Evolutionary conservation across 1,140 invertebrate species (phyloP).

Genomic region (Laupala kohalensis): DNA sequence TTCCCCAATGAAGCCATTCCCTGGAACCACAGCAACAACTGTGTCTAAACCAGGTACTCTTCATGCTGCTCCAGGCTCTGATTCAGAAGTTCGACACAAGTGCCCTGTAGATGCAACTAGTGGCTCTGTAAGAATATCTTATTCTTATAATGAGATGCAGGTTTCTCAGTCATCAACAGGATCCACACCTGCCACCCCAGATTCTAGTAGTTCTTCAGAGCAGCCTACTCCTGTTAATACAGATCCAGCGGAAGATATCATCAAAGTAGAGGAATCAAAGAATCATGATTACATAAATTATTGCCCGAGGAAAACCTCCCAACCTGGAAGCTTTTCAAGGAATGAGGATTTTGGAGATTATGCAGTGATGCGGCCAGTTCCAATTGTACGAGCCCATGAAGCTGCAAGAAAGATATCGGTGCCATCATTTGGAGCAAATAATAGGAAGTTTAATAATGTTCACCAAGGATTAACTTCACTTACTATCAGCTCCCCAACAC

Average conservation of each 20-base stretch:
- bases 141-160: slow-evolving; percentile 9
- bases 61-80: not conserved
- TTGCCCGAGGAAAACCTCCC: slow-evolving; percentile 14
- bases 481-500: not conserved
- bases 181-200: slow-evolving; percentile 14
- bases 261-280: not conserved
- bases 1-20: slow-evolving; percentile 35
- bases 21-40: slow-evolving; percentile 1
- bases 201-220: slow-evolving; percentile 12
- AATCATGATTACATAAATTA: slow-evolving; percentile 25
- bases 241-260: not conserved
- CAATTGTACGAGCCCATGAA: not conserved
- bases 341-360: slow-evolving; percentile 22
- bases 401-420: not conserved
- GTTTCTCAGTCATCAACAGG: not conserved
- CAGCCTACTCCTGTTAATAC: slow-evolving; percentile 12
- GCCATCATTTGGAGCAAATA: not conserved
- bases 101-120: slow-evolving; percentile 25
- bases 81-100: slow-evolving; percentile 20
- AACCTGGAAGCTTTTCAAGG: not conserved
- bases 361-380: slow-evolving; percentile 25
- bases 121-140: slow-evolving; percentile 21
- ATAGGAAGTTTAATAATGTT: not conserved
- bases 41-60: not conserved
- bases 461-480: not conserved